Base-by-base conservation (phyloP, 2,113 vertebrate genomes). In the Crotalus helleri region DNA sequence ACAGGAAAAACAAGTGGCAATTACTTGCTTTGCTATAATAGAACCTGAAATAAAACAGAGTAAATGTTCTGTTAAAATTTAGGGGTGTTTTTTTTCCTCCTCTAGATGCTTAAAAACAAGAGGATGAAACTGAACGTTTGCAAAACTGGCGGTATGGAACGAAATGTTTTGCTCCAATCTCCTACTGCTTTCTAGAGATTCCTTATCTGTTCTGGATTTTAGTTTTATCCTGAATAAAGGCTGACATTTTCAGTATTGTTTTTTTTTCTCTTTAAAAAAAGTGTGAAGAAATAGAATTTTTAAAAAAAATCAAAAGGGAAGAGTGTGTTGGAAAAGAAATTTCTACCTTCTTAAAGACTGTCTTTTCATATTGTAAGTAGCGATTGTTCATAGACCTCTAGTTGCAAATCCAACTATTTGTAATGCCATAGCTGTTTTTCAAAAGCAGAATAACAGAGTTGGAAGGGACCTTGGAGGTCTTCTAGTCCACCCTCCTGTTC, bases 1-100 rank as follows among this genome's bases (percentile, higher is more conserved):
- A 98, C 97, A 94, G 92, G 96, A 97, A 96, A 95, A 96, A 95
- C 81, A 96, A 96, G 57, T 4, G 94, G n/a, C 87, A 96, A 95
- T 95, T 93, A 93, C 87, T 95, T 95, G 93, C 93, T 91, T 54
- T 10, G 93, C 23, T 89, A 87, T 88, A 96, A 90, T 11, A 89
- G 85, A 92, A 61, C 91, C 6, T 92, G 74, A 95, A 92, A 93
- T 90, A 93, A 93, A 93, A 26, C 21, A 85, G 26, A 39, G 85
- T 23, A 53, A 95, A 91, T 85, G 7, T 88, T 93, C 89, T 95
- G 53, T 33, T 95, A 17, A 94, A 94, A 92, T 91, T 91, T 93
- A 57, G 21, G 33, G 4, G 1, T 26, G 26, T 91, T 61, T 94
- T 85, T 91, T 1, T 39, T 6, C 15, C 13, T 19, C 33, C 5